Percentiles rank a stretch among this genome's conserved stretches.
Conservation (phyloP, 2,797 vertebrate species). For the Triplophysa bombifrons region DNA sequence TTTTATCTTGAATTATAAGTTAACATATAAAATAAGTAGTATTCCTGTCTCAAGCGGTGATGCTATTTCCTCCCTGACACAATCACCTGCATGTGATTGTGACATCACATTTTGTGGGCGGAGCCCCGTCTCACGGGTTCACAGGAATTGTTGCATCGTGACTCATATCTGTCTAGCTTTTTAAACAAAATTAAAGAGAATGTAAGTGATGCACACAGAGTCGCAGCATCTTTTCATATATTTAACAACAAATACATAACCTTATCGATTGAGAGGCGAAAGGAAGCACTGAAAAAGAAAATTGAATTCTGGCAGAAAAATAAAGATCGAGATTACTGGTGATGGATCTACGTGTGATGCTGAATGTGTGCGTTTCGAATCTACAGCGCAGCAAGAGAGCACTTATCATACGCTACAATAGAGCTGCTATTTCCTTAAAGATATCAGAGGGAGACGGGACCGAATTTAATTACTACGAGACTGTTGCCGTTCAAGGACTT, state of each 20-base stretch:
- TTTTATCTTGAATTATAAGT: background rate
- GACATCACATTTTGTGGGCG: background rate
- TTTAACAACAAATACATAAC: conserved; percentile 57
- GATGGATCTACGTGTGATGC: conserved; percentile 59
- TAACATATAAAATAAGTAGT: background rate
- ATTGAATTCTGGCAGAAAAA: conserved; percentile 60
- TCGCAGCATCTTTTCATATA: conserved; percentile 33
- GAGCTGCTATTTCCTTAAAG: conserved; percentile 72
- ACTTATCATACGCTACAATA: conserved; percentile 68
- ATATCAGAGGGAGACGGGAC: conserved; percentile 67
- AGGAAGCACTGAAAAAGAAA: conserved; percentile 53
- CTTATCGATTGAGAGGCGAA: conserved; percentile 51
- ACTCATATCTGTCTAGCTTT: conserved; percentile 39
- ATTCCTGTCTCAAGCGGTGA: background rate
- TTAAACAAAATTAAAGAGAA: conserved; percentile 42
- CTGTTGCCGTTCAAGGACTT: conserved; percentile 78
- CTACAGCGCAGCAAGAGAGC: conserved; percentile 44
- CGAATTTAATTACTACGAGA: conserved; percentile 86
- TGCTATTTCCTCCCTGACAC: background rate
- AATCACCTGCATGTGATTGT: background rate
- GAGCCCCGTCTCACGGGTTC: background rate
- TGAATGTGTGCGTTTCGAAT: conserved; percentile 50
- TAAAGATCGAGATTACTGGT: conserved; percentile 45
- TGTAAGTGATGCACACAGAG: conserved; percentile 56
- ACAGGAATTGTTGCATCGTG: background rate